phyloP scores from a whole-genome alignment of 2,797 vertebrate species.

The Channallabes apus region DNA sequence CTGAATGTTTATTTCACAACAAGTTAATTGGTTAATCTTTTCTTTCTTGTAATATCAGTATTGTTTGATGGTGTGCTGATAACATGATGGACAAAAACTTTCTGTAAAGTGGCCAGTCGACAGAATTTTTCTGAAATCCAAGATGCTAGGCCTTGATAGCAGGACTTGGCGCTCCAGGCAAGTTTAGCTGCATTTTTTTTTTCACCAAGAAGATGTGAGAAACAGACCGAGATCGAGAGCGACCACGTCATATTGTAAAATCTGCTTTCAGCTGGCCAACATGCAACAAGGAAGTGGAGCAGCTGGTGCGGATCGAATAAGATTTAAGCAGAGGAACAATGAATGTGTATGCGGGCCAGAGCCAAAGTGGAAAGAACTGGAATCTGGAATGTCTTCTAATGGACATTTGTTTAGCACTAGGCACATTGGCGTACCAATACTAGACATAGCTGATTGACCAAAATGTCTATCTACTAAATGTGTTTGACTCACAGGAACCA shows the following conservation, averaged over 20 bases:
- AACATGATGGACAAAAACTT: background rate
- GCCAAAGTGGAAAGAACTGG: background rate
- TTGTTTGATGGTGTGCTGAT: background rate
- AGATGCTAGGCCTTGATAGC: background rate
- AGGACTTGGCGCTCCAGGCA: background rate
- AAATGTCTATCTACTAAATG: background rate
- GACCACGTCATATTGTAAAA: background rate
- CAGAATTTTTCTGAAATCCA: background rate
- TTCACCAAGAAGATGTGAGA: slow-evolving; percentile 12
- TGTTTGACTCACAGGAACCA: background rate
- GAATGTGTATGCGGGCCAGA: background rate
- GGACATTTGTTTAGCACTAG: background rate
- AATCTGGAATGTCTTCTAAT: background rate
- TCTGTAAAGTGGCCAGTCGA: background rate
- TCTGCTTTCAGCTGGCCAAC: slow-evolving; percentile 22
- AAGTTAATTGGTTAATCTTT: background rate
- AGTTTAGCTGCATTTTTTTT: slow-evolving; percentile 4
- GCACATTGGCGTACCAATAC: background rate
- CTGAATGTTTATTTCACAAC: background rate
- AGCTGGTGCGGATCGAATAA: slow-evolving; percentile 6
- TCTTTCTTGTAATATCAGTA: background rate
- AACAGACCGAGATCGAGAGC: background rate
- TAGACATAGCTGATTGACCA: background rate
- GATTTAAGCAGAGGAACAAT: background rate
- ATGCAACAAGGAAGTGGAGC: slow-evolving; percentile 3